Percentiles rank a stretch among this genome's conserved stretches.
Conservation (phyloP, 2,888 invertebrate species). For the Tanaodytes sp. region DNA sequence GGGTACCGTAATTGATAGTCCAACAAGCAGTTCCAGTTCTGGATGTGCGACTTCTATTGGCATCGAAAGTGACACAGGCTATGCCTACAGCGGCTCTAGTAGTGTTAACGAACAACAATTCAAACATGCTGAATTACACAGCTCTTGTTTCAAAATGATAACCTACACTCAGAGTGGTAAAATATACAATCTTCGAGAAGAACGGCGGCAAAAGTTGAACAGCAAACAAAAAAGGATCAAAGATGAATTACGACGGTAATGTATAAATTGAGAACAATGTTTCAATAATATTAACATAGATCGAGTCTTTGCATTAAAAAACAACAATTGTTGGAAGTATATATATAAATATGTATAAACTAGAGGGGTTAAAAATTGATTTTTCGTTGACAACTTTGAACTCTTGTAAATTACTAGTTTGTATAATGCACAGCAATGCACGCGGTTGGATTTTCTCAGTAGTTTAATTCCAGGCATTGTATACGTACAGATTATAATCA, state of each 20-base stretch:
- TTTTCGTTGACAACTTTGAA: too few relatives aligned
- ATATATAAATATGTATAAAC: too few relatives aligned
- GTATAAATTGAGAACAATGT: too few relatives aligned
- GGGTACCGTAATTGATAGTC: constrained; percentile 58
- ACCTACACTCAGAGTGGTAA: constrained; percentile 62
- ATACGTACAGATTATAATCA: too few relatives aligned
- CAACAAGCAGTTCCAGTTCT: constrained; percentile 70
- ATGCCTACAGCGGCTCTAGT: constrained; percentile 39
- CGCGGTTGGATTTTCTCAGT: too few relatives aligned
- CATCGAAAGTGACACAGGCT: constrained; percentile 74
- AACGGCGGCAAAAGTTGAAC: constrained; percentile 58
- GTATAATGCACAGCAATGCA: too few relatives aligned
- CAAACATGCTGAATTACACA: constrained; percentile 59
- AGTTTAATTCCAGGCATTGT: too few relatives aligned
- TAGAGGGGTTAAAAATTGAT: too few relatives aligned
- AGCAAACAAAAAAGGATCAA: constrained; percentile 62
- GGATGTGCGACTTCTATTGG: constrained; percentile 73
- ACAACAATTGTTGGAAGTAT: too few relatives aligned
- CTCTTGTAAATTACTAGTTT: too few relatives aligned
- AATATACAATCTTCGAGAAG: constrained; percentile 60
- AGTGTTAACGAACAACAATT: constrained; percentile 29
- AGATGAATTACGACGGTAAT: constrained; percentile 56
- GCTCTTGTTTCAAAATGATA: constrained; percentile 64
- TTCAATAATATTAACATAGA: too few relatives aligned
- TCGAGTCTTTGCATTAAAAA: too few relatives aligned